Evolutionary conservation across 2,113 vertebrate species (phyloP), one percentile per base, ranked within the genome.

Genomic region (Aegotheles bennettii): DNA sequence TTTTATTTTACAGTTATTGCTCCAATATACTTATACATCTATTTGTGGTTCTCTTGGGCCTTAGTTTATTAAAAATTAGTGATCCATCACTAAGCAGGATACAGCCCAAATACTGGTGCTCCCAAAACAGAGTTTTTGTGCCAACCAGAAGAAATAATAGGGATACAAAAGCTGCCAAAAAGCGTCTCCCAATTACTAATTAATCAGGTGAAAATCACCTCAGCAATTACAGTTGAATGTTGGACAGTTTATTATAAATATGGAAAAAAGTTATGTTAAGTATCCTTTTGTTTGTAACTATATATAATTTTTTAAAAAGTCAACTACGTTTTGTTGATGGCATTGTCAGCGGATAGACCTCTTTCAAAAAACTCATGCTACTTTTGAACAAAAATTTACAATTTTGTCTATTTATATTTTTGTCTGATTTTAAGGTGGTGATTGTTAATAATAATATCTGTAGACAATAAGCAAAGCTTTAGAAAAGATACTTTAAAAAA

Each of bases 111-210:
- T 90, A 81, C 88, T 96, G 84, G 89, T 97, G 82, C 92, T 98
- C 95, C 96, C 96, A 87, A 95, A 95, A 95, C 93, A 82, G 95
- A 92, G 85, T 47, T 98, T 96, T 97, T 97, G 86, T 97, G 97
- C 97, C 97, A 97, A 95, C 84, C 36, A 70, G 89, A 96, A 96
- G 94, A 98, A 97, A 97, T 97, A 98, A 97, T 95, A 97, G 96
- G 95, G 93, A 96, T 98, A 95, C 85, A 96, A 97, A 95, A 96
- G 97, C 98, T 98, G 98, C 98, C 98, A 97, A 98, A 98, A 97
- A 94, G 73, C 42, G 40, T 97, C 95, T 98, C 93, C 97, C 97
- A 97, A 87, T 98, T 97, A 96, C 96, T 98, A 97, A 98, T 98
- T 98, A 98, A 97, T 98, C 97, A 98, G 96, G 95, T 36, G 19